Evolutionary conservation across 2,888 invertebrate genomes (phyloP).

Genomic region (Drosophila siamana): DNA sequence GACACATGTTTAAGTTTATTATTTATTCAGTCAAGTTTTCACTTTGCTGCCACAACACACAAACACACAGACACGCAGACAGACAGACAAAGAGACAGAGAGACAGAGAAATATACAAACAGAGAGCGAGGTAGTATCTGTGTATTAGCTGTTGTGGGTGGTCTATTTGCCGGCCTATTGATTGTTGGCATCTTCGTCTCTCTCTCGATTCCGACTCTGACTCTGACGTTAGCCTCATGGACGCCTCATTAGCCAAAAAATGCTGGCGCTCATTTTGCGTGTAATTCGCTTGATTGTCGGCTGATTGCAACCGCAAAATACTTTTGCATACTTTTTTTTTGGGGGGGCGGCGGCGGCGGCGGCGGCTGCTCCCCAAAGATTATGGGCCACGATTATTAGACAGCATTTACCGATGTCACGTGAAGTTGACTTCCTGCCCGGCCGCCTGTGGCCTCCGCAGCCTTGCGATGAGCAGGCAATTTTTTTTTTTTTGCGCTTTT

Average conservation of each 20-base stretch:
- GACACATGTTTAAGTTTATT: conserved; percentile 66
- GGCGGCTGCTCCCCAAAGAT: conserved; percentile 39
- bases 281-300: conserved; percentile 65
- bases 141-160: conserved; percentile 18
- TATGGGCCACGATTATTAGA: conserved; percentile 56
- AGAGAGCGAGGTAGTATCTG: background rate
- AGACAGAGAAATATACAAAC: background rate
- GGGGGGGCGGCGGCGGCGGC: background rate
- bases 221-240: conserved; percentile 21
- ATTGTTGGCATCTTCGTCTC: conserved; percentile 46
- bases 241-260: conserved; percentile 59
- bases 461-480: conserved; percentile 33
- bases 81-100: too few relatives aligned
- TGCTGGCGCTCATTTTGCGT: conserved; percentile 42
- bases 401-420: conserved; percentile 63
- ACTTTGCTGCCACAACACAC: conserved; percentile 51
- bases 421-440: conserved; percentile 29
- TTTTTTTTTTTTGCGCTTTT: conserved; percentile 5
- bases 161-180: conserved; percentile 45
- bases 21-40: conserved; percentile 75
- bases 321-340: conserved; percentile 57
- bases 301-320: conserved; percentile 52
- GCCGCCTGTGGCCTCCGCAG: background rate
- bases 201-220: too few relatives aligned
- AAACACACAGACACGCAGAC: conserved; percentile 12